Conservation (phyloP, 2,797 vertebrate species). For the Zenarchopterus dispar region DNA sequence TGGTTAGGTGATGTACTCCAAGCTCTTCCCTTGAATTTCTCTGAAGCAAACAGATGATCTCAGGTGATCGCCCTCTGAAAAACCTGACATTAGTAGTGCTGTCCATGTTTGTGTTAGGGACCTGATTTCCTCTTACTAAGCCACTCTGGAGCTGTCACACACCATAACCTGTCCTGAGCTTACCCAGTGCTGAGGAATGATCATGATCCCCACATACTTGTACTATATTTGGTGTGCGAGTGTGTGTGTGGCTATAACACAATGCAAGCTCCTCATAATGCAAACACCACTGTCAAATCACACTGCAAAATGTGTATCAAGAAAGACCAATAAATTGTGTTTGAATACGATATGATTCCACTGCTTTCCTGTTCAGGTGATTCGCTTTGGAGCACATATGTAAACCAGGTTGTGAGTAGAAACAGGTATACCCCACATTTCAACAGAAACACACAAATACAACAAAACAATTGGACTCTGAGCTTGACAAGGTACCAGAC, state of each 20-base stretch:
- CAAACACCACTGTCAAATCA: constrained; percentile 55
- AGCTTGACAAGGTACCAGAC: no score
- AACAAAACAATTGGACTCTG: neutral
- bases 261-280: constrained; percentile 52
- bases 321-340: constrained; percentile 61
- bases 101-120: constrained; percentile 19
- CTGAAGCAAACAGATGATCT: neutral
- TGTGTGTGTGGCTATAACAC: constrained; percentile 53
- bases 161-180: constrained; percentile 39
- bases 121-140: constrained; percentile 36
- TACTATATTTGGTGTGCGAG: constrained; percentile 52
- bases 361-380: constrained; percentile 4
- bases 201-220: constrained; percentile 56
- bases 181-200: constrained; percentile 72
- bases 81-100: constrained; percentile 2
- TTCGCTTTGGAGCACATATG: no score
- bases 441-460: neutral
- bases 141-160: constrained; percentile 23
- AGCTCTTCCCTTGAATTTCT: no score
- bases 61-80: constrained; percentile 8
- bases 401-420: constrained; percentile 2
- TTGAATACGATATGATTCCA: constrained; percentile 49
- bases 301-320: constrained; percentile 65
- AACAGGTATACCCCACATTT: neutral
- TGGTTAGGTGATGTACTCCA: neutral